These are phyloP conservation scores for Luffia ferchaultella DNA, from an alignment of 2,888 invertebrate genomes.

Conservation along the genomic window DNA sequence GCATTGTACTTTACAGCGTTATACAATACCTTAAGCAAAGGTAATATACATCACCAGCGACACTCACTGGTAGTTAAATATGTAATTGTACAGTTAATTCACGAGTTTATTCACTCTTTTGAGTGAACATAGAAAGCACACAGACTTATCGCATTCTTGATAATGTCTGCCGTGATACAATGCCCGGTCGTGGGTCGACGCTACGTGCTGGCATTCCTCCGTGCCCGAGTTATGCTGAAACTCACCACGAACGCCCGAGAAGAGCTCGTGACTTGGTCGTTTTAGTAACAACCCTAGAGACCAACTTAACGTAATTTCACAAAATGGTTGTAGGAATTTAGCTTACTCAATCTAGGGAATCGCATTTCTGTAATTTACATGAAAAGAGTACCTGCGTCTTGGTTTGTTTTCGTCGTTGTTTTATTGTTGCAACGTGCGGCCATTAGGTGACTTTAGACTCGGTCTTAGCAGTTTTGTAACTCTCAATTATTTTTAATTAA, in stretches of 20 bases:
- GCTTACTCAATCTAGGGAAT: constrained; percentile 39
- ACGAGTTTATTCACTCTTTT: too few relatives aligned
- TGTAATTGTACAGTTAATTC: neutral
- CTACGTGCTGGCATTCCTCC: neutral
- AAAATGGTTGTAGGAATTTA: constrained; percentile 55
- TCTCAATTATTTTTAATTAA: neutral
- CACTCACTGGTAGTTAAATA: neutral
- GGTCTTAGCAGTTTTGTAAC: neutral
- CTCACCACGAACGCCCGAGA: constrained; percentile 22
- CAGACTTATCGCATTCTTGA: too few relatives aligned
- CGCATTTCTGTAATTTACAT: constrained; percentile 28
- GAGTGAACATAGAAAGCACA: neutral
- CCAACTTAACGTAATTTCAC: constrained; percentile 57
- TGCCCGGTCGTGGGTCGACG: neutral
- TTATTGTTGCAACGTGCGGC: neutral
- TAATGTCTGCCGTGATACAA: neutral
- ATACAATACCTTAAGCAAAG: neutral
- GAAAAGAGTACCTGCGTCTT: neutral
- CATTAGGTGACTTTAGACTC: neutral
- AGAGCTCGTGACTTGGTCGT: constrained; percentile 43
- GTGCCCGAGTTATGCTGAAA: constrained; percentile 4
- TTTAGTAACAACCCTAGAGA: constrained; percentile 51
- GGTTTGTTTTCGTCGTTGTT: neutral
- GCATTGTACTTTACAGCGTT: neutral
- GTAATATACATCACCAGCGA: neutral